Base-by-base conservation (phyloP, 2,888 invertebrate species). In the Pardosa pseudoannulata region DNA sequence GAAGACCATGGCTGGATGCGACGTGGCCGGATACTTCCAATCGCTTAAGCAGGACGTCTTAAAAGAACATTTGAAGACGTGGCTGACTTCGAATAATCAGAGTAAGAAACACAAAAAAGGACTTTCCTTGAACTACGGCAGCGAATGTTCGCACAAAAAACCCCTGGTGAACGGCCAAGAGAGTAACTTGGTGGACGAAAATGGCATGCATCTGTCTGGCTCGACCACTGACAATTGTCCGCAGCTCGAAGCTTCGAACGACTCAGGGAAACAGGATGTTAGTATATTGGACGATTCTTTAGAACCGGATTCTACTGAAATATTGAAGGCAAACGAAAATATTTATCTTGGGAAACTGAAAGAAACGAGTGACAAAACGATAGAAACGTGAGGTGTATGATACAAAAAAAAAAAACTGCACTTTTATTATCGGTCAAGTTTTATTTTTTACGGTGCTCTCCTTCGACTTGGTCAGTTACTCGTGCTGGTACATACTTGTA, bases 11-110 rank as follows among this genome's bases (percentile, higher is more conserved):
- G 80, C 87, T 1, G 80, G 80, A 0, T 36, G 64, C 29, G 80
- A 87, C 36, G 87, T 87, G 11, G 80, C 87, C 0, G 78, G 79
- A 19, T 87, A 87, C 27, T 87, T 87, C 27, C 87, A 87, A 23
- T 75, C 87, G 0, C n/a, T 87, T 19, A 87, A 76, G 5, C 87
- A 80, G 31, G 87, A 87, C 32, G 79, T 87, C 0, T 50, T 87
- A 56, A 87, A 80, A 28, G 87, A 87, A 31, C 87, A 87, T 56
- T 36, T 87, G 31, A 87, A 86, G 64, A 39, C 67, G 2, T 86
- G 79, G 74, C 6, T 86, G 39, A 70, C 41, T n/a, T 70, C 79
- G 9, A 73, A 79, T 41, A 62, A 56, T 6, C 85, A 79, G 27
- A 41, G 29, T 11, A 78, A 79, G 27, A 67, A 39, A 23, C 41